phyloP scores from a whole-genome alignment of 1,140 invertebrate genomes.

The Calycopis cecrops region DNA sequence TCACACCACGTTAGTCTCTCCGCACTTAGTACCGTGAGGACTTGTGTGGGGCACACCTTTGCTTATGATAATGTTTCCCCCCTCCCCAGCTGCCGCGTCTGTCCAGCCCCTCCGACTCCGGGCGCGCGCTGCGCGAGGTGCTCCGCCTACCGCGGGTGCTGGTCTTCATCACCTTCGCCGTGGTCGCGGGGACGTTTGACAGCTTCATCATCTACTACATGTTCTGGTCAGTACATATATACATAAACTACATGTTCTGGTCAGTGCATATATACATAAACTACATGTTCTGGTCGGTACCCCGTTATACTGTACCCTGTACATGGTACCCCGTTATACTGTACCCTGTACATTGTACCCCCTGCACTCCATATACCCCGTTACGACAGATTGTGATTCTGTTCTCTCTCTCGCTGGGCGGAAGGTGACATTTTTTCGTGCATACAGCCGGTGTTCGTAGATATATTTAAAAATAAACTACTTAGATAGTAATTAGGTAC shows the following conservation, averaged over 20 bases:
- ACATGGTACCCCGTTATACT: too few relatives aligned
- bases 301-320: too few relatives aligned
- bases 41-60: background rate
- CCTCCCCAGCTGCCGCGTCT: slow-evolving; percentile 79
- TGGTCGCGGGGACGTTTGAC: slow-evolving; percentile 83
- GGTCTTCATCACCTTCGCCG: slow-evolving; percentile 82
- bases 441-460: too few relatives aligned
- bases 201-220: slow-evolving; percentile 87
- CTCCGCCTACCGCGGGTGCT: slow-evolving; percentile 78
- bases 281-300: slow-evolving; percentile 89
- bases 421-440: too few relatives aligned
- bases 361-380: too few relatives aligned
- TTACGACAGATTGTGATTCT: too few relatives aligned
- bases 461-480: too few relatives aligned
- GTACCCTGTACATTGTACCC: too few relatives aligned
- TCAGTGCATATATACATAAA: slow-evolving; percentile 82
- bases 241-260: slow-evolving; percentile 88
- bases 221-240: slow-evolving; percentile 83
- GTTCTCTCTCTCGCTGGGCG: too few relatives aligned
- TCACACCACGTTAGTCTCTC: too few relatives aligned
- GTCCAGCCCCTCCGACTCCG: slow-evolving; percentile 78
- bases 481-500: too few relatives aligned
- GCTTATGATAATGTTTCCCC: slow-evolving; percentile 5
- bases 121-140: slow-evolving; percentile 70
- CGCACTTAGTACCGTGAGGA: too few relatives aligned